Evolutionary conservation across 2,797 vertebrate species (phyloP).

Genomic region (Crenichthys baileyi): DNA sequence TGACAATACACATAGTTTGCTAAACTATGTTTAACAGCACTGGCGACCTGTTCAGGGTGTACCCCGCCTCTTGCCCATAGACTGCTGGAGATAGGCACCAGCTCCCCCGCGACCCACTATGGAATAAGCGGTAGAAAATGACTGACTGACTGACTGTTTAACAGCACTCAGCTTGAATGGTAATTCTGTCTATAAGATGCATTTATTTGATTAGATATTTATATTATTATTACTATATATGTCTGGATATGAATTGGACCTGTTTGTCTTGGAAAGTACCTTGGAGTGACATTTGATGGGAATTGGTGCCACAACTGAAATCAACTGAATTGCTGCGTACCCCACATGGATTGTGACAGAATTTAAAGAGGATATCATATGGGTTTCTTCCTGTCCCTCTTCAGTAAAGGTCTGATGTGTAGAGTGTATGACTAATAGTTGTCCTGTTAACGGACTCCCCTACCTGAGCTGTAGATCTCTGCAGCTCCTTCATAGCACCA

Average conservation of each 20-base stretch:
- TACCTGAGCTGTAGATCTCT: background rate
- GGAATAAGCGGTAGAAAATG: too few relatives aligned
- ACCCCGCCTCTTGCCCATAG: too few relatives aligned
- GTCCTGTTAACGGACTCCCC: background rate
- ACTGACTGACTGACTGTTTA: too few relatives aligned
- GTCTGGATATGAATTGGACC: background rate
- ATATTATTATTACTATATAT: background rate
- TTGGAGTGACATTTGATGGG: background rate
- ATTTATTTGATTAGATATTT: background rate
- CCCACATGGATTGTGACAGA: background rate
- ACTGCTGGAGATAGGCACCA: too few relatives aligned
- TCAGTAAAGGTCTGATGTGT: too few relatives aligned
- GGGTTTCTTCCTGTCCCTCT: too few relatives aligned
- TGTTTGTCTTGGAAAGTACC: background rate
- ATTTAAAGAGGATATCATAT: background rate
- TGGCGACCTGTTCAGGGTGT: too few relatives aligned
- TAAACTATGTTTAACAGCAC: too few relatives aligned
- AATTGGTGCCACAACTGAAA: background rate
- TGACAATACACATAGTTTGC: background rate
- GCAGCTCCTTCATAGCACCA: too few relatives aligned
- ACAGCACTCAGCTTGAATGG: too few relatives aligned
- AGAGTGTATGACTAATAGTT: too few relatives aligned
- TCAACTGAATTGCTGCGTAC: background rate
- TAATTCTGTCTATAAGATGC: background rate
- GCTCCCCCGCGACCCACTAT: too few relatives aligned